Evolutionary conservation across 2,888 invertebrate species (phyloP).

Genomic region (Calliphora vomitoria): DNA sequence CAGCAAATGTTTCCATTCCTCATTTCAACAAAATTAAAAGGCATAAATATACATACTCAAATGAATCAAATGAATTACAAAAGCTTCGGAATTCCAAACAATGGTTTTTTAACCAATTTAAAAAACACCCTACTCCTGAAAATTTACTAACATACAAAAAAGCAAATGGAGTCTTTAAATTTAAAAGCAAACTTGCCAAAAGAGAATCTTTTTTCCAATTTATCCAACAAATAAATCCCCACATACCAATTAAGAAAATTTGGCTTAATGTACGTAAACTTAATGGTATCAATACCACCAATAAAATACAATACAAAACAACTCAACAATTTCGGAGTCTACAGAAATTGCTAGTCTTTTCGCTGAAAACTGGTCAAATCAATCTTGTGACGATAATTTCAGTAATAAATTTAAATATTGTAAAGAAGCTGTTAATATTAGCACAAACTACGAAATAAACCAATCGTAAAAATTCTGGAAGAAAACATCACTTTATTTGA

Average conservation of each 20-base stretch:
- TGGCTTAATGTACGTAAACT: slow-evolving; percentile 34
- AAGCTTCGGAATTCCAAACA: too few species aligned
- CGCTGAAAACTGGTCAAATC: slow-evolving; percentile 5
- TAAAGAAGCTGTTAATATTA: too few species aligned
- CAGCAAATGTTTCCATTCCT: too few species aligned
- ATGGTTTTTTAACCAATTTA: too few species aligned
- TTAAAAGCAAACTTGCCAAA: slow-evolving; percentile 17
- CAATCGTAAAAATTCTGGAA: neutral
- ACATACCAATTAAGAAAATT: slow-evolving; percentile 16
- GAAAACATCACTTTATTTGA: slow-evolving; percentile 19
- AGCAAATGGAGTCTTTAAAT: slow-evolving; percentile 51
- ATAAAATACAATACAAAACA: neutral
- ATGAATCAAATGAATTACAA: too few species aligned
- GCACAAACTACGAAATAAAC: neutral
- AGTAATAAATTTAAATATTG: too few species aligned
- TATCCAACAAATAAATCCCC: slow-evolving; percentile 27
- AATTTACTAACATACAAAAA: slow-evolving; percentile 48
- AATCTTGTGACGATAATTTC: neutral
- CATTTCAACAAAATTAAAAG: too few species aligned
- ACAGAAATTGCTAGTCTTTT: neutral
- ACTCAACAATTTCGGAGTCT: neutral
- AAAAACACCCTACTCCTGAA: too few species aligned
- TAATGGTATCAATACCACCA: slow-evolving; percentile 11
- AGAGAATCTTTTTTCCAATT: slow-evolving; percentile 30
- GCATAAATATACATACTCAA: too few species aligned